These are phyloP conservation scores for Carollia perspicillata DNA, from an alignment of 2,113 vertebrate species.

Conservation along the genomic window DNA sequence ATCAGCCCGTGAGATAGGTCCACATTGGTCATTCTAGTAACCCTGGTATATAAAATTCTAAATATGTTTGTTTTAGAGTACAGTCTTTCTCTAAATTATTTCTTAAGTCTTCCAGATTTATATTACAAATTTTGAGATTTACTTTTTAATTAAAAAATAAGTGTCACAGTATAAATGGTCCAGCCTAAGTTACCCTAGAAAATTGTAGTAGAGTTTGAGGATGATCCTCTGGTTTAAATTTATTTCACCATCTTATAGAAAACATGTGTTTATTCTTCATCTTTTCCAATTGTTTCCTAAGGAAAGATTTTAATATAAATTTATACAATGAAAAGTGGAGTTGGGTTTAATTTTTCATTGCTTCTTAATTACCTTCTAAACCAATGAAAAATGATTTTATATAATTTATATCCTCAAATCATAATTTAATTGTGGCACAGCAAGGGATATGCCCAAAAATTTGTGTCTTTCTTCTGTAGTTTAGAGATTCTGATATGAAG, in stretches of 20 bases:
- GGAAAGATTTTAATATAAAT: neutral
- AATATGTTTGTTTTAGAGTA: neutral
- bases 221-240: neutral
- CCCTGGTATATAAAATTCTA: neutral
- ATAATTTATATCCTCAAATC: neutral
- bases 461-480: neutral
- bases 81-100: neutral
- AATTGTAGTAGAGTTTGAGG: neutral
- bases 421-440: neutral
- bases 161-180: neutral
- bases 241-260: neutral
- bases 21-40: neutral
- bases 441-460: neutral
- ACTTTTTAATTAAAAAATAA: neutral
- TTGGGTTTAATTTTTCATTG: neutral
- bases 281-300: neutral
- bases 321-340: neutral
- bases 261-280: neutral
- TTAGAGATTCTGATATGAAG: neutral
- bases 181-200: neutral
- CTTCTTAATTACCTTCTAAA: neutral
- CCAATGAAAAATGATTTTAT: neutral
- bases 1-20: neutral
- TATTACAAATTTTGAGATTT: neutral
- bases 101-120: neutral